phyloP scores from a whole-genome alignment of 64 coral and sea anemone genomes.

The Pocillopora damicornis region DNA sequence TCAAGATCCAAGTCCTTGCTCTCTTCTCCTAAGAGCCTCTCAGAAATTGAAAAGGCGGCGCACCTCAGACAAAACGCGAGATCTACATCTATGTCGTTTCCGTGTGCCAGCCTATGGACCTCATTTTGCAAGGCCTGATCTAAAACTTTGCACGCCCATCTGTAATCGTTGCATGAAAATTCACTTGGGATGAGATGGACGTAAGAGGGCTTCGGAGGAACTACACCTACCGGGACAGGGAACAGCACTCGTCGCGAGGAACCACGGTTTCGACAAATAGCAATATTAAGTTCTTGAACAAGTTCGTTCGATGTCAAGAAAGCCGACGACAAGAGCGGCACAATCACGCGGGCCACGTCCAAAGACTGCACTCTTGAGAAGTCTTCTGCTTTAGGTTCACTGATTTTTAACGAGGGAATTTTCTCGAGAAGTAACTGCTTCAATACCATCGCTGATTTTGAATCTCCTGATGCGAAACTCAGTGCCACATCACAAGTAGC shows the following conservation, averaged over 20 bases:
- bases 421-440: constrained; percentile 62
- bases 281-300: constrained; percentile 83
- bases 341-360: constrained; percentile 63
- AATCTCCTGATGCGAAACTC: constrained; percentile 61
- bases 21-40: constrained; percentile 12
- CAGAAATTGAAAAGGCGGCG: constrained; percentile 38
- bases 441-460: constrained; percentile 30
- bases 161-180: constrained; percentile 51
- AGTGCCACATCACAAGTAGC: constrained; percentile 39
- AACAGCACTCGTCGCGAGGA: constrained; percentile 43
- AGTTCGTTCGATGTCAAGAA: constrained; percentile 63
- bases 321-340: constrained; percentile 50
- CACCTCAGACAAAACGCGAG: constrained; percentile 29
- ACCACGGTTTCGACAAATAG: constrained; percentile 62
- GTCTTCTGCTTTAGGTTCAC: constrained; percentile 37
- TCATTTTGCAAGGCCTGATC: neutral
- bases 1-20: neutral
- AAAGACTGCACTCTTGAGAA: constrained; percentile 43
- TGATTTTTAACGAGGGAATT: constrained; percentile 41
- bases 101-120: neutral
- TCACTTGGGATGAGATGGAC: constrained; percentile 65
- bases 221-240: constrained; percentile 27
- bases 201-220: constrained; percentile 61
- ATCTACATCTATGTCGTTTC: neutral
- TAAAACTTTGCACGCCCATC: constrained; percentile 29